Base-by-base conservation (phyloP, 2,888 invertebrate genomes). In the Cetonia aurata region DNA sequence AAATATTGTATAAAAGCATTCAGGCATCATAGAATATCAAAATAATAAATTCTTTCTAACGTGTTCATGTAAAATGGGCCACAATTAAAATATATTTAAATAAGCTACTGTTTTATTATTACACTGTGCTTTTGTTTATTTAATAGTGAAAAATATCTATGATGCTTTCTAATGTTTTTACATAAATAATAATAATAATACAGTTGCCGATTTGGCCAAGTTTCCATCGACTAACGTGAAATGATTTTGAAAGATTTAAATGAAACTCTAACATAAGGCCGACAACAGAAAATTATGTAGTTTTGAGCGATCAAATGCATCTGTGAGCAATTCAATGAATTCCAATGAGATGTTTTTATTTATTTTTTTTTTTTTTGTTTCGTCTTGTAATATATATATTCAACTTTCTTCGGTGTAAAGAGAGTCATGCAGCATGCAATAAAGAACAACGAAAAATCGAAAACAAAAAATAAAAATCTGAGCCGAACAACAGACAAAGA, bases 241-340 rank as follows among this genome's bases (percentile, higher is more conserved):
- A 8, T 4, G 10, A 8, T 41, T 55, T 44, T 46, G 19, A 37
- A 37, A 37, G 6, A 19, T 55, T 44, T 19, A 12, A 71, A 70
- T 75, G 73, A 72, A 76, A 78, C 72, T 75, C 73, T 72, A 76
- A 76, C 79, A 78, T 82, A 81, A 37, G 82, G 83, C 83, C 80
- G 82, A 82, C 62, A 60, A 81, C 82, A 59, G 31, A 6, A 33
- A 81, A 52, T n/a, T 37, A 52, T 53, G 79, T 79, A 82, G 83
- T 83, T 84, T 84, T 83, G 84, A 84, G 84, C 84, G 81, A 83
- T 84, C 83, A 83, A 83, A 83, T 84, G 83, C 83, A 84, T 84
- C 84, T 84, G 84, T 83, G 82, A 82, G 73, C 82, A 81, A 82
- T 75, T 52, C 9, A 6, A 12, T 25, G 9, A 12, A 12, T n/a